phyloP scores from a whole-genome alignment of 2,113 vertebrate genomes.

The Calyptomena viridis region DNA sequence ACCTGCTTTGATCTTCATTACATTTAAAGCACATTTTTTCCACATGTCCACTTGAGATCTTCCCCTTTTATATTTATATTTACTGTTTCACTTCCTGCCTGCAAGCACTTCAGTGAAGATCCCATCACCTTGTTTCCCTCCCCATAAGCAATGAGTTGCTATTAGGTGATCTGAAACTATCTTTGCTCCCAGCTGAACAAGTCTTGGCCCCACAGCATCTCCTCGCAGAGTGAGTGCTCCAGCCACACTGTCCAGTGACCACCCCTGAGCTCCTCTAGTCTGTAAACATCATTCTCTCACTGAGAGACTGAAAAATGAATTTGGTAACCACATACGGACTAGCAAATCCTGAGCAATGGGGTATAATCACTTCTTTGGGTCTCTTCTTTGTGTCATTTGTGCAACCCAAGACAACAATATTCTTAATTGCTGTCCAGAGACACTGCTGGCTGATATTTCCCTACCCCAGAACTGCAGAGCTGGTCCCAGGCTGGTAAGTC shows the following conservation, averaged over 20 bases:
- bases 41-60: neutral
- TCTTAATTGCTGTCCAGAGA: neutral
- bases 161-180: neutral
- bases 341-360: neutral
- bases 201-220: neutral
- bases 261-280: neutral
- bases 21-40: neutral
- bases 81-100: neutral
- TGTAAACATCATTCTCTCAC: neutral
- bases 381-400: neutral
- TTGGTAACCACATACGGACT: neutral
- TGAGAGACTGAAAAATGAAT: neutral
- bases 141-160: neutral
- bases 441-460: neutral
- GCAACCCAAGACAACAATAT: fast-evolving
- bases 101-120: neutral
- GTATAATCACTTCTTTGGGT: fast-evolving
- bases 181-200: neutral
- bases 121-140: fast-evolving
- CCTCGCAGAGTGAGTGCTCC: neutral
- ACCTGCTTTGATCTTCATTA: neutral
- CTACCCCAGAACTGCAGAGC: neutral
- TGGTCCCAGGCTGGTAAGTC: neutral
- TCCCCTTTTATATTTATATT: neutral
- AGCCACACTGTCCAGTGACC: fast-evolving